Base-by-base conservation (phyloP, 92 coral and sea anemone species). In the Muricea muricata region DNA sequence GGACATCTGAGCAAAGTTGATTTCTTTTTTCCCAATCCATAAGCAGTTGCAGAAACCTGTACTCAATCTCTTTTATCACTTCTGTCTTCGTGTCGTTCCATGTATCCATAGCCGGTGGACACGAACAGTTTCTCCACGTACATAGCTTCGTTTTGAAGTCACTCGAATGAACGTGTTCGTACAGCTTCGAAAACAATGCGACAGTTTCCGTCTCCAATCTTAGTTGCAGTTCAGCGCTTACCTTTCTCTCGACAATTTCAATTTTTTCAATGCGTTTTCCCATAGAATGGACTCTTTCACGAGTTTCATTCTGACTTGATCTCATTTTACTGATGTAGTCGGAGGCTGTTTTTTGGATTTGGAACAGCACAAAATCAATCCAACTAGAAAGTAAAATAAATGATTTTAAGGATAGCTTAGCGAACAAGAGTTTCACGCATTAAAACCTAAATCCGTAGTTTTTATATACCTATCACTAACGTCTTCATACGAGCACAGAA, bases 21-120 rank as follows among this genome's bases (percentile, higher is more conserved):
- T 57, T 46, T 30, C 85, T 71, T 41, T 54, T 85, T 56, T 89
- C 92, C 92, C 92, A 89, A 6, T 79, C 55, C 37, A 25, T 15
- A 7, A 89, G 70, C 71, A 45, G 18, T 0, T 70, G 70, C 17
- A 23, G 57, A 20, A 89, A 82, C 26, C 89, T 73, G 61, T 54
- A 9, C 58, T 57, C 11, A 12, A 65, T 18, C 3, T 52, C 73
- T 52, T 89, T 80, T 15, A 0, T 33, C 50, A 89, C 78, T 7
- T 25, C 13, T 20, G 17, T 56, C 30, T 65, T 35, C 17, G 89
- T 85, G 0, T 20, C 46, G 0, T 45, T 61, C 89, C 87, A 89
- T 37, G 71, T 42, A 6, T 67, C 39, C 25, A 70, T 31, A n/a
- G 17, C 31, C 5, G 26, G 71, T 17, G 89, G 89, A 32, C 55